Conservation (phyloP, 1,140 invertebrate species). For the Trypoxylus dichotomus region DNA sequence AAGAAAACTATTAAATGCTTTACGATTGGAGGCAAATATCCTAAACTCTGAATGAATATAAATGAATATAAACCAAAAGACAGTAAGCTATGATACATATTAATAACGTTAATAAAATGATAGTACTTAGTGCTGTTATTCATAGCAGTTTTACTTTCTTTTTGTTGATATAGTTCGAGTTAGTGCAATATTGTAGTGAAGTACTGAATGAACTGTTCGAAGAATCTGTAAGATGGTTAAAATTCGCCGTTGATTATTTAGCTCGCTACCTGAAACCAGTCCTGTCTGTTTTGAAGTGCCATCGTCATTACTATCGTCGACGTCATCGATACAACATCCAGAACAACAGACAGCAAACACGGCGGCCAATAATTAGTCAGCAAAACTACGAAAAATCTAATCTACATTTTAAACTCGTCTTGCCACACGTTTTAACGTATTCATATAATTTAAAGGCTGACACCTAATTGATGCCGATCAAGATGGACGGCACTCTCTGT, state of each 20-base stretch:
- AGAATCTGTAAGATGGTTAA: not conserved
- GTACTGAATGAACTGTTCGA: too few species aligned
- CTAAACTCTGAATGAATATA: too few species aligned
- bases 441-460: not conserved
- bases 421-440: not conserved
- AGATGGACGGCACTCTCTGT: not conserved
- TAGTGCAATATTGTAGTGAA: too few species aligned
- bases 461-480: not conserved
- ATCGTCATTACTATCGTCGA: not conserved
- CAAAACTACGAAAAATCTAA: constrained; percentile 14
- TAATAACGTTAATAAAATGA: too few species aligned
- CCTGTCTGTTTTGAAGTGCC: not conserved
- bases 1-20: too few species aligned
- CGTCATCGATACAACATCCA: not conserved
- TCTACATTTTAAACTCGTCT: constrained; percentile 2
- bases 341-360: not conserved
- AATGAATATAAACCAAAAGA: too few species aligned
- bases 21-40: too few species aligned
- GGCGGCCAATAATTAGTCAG: constrained; percentile 11
- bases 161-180: too few species aligned
- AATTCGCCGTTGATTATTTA: not conserved
- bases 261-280: not conserved
- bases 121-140: too few species aligned
- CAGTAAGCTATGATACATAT: too few species aligned
- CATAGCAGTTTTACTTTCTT: too few species aligned